These are phyloP conservation scores for Cololabis saira DNA, from an alignment of 2,113 vertebrate species.

Conservation along the genomic window DNA sequence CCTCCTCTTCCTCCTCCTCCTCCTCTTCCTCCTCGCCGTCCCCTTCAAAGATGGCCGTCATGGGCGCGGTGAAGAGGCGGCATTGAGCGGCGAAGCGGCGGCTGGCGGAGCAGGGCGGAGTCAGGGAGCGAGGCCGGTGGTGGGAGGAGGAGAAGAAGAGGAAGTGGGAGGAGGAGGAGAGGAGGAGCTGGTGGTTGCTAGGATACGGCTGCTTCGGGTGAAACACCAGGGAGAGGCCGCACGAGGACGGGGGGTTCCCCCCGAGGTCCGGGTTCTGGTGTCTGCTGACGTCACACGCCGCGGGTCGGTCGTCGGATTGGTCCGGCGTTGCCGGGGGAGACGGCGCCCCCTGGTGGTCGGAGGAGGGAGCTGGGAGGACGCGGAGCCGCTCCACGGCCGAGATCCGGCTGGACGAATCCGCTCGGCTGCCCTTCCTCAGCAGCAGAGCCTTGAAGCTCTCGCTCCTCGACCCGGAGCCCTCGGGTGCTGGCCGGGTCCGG, in stretches of 20 bases:
- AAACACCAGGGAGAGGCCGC: constrained; percentile 16
- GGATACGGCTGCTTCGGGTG: constrained; percentile 12
- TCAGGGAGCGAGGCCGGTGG: constrained; percentile 80
- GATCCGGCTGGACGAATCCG: constrained; percentile 85
- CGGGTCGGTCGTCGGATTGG: not conserved
- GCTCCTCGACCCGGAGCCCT: constrained; percentile 76
- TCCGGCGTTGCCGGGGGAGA: constrained; percentile 31
- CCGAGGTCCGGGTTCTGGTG: constrained; percentile 30
- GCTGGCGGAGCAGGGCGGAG: constrained; percentile 89
- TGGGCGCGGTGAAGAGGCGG: constrained; percentile 88
- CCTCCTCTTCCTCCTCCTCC: constrained; percentile 61
- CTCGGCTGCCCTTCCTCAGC: constrained; percentile 89
- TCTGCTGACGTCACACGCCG: constrained; percentile 25
- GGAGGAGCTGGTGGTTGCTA: constrained; percentile 57
- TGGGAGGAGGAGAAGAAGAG: constrained; percentile 51
- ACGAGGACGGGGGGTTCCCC: not conserved
- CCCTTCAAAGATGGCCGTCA: constrained; percentile 91
- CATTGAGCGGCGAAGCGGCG: constrained; percentile 87
- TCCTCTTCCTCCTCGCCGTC: constrained; percentile 61
- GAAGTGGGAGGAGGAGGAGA: constrained; percentile 70
- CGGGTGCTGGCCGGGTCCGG: constrained; percentile 76
- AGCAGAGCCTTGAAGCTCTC: constrained; percentile 94
- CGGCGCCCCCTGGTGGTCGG: constrained; percentile 75
- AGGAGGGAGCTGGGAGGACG: constrained; percentile 28
- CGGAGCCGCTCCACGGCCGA: constrained; percentile 90